Percentiles rank a stretch among this genome's conserved stretches.
Evolutionary conservation across 2,113 vertebrate genomes (phyloP).

Genomic region (Barnardius zonarius): DNA sequence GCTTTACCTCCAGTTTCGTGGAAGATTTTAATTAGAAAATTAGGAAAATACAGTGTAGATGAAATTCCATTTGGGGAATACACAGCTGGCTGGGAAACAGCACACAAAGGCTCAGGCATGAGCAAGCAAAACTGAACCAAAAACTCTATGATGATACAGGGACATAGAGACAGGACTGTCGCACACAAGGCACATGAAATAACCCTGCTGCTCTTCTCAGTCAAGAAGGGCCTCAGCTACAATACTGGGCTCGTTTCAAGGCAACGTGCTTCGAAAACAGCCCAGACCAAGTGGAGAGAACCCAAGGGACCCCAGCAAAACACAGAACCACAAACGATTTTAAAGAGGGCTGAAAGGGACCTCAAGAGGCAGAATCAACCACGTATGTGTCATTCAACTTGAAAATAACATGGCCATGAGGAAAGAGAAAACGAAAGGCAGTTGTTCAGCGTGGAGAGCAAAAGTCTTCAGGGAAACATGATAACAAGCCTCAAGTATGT

Average conservation of each 20-base stretch:
- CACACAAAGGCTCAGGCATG: neutral
- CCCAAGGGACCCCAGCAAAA: conserved; percentile 2
- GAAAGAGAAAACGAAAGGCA: conserved; percentile 11
- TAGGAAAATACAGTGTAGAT: neutral
- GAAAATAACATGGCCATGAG: conserved; percentile 34
- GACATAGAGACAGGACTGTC: neutral
- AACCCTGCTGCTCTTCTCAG: neutral
- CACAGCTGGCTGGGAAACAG: neutral
- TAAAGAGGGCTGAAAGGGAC: neutral
- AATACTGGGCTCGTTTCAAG: neutral
- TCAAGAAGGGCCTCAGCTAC: neutral
- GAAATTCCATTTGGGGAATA: neutral
- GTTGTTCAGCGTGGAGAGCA: neutral
- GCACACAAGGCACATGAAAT: neutral
- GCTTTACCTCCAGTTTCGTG: neutral
- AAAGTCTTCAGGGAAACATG: conserved; percentile 41
- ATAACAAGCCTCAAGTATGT: conserved; percentile 48
- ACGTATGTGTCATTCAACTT: conserved; percentile 2
- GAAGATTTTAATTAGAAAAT: conserved; percentile 18
- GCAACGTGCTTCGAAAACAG: neutral
- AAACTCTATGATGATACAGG: neutral
- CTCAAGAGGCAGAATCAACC: conserved; percentile 20
- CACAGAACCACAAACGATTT: neutral
- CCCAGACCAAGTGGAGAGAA: neutral
- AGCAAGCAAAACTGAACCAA: neutral